Evolutionary conservation across 2,888 invertebrate genomes (phyloP).

Genomic region (Ophion ellenae): DNA sequence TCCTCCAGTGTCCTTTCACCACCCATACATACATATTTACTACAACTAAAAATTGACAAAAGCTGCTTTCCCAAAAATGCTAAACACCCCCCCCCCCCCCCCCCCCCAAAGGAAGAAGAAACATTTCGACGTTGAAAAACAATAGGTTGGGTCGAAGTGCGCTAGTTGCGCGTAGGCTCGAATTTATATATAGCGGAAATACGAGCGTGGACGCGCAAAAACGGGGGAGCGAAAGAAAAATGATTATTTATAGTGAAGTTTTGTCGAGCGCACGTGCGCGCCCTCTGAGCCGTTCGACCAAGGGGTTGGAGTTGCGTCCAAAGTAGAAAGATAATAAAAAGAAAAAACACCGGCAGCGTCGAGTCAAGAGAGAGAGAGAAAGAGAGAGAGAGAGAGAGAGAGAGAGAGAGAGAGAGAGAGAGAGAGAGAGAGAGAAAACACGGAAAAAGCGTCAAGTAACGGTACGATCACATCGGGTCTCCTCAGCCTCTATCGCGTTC

Average conservation of each 20-base stretch:
- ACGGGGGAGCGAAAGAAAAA: slow-evolving; percentile 11
- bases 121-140: not conserved
- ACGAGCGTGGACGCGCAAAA: not conserved
- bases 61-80: too few relatives aligned
- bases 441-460: slow-evolving; percentile 14
- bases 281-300: not conserved
- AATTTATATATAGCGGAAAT: not conserved
- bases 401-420: slow-evolving; percentile 15
- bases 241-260: slow-evolving; percentile 23
- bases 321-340: slow-evolving; percentile 2
- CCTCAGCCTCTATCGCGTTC: slow-evolving; percentile 35
- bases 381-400: slow-evolving; percentile 16
- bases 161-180: not conserved
- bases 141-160: not conserved
- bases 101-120: not conserved
- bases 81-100: too few relatives aligned
- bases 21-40: too few relatives aligned
- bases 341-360: not conserved
- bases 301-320: slow-evolving; percentile 20
- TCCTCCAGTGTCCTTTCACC: too few relatives aligned
- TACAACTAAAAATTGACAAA: too few relatives aligned
- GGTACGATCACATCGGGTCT: slow-evolving; percentile 30
- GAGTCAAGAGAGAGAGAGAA: slow-evolving; percentile 9
- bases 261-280: not conserved
- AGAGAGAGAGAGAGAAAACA: too few relatives aligned